Conservation (phyloP, 53 echinoderm and acorn worm species). For the Astropecten irregularis region DNA sequence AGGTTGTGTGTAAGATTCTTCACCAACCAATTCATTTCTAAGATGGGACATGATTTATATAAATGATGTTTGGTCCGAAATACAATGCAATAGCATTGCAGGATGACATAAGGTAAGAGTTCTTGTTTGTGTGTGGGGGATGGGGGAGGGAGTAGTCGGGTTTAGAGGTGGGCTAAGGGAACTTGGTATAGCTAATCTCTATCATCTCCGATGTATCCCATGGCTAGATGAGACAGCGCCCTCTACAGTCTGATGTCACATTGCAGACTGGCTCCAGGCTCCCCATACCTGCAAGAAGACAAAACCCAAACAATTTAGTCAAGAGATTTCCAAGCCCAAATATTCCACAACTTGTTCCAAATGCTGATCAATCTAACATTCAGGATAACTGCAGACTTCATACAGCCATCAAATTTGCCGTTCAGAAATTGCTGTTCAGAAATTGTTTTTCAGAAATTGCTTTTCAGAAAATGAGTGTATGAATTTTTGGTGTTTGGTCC, state of each 20-base stretch:
- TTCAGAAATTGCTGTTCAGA: too few species aligned
- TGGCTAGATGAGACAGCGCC: neutral
- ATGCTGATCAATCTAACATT: too few species aligned
- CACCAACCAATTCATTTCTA: too few species aligned
- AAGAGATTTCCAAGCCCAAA: neutral
- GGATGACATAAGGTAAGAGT: neutral
- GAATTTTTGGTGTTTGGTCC: too few species aligned
- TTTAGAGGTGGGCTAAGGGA: too few species aligned
- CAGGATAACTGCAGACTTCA: too few species aligned
- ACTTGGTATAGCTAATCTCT: neutral
- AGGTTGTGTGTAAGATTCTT: too few species aligned
- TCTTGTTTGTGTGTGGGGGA: neutral
- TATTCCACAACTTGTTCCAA: neutral
- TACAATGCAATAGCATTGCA: conserved; percentile 22
- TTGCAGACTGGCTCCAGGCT: conserved; percentile 75
- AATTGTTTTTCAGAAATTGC: too few species aligned
- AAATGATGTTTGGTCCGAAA: too few species aligned
- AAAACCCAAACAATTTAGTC: neutral
- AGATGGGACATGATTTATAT: too few species aligned
- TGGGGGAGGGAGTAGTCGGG: neutral
- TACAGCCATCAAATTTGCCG: too few species aligned
- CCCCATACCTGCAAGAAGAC: conserved; percentile 62
- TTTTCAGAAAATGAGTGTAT: too few species aligned
- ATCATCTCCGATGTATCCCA: conserved; percentile 5
- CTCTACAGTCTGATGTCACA: conserved; percentile 56